These are phyloP conservation scores for Cephalopterus ornatus DNA, from an alignment of 2,113 vertebrate species.

Conservation along the genomic window DNA sequence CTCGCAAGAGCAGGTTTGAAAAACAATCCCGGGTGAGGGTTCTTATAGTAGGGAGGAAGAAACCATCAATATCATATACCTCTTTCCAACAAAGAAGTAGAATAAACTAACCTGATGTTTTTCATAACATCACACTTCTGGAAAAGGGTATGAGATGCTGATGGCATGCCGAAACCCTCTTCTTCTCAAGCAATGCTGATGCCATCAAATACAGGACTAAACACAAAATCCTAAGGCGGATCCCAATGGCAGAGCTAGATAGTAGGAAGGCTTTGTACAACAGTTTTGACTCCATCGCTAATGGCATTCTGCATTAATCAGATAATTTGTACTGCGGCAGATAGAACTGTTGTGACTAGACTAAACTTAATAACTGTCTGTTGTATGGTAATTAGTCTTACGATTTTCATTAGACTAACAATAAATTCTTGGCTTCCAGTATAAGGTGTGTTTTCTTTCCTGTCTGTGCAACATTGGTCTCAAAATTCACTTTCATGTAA, in stretches of 20 bases:
- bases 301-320: neutral
- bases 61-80: neutral
- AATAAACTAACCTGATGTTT: too few relatives aligned
- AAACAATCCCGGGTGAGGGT: neutral
- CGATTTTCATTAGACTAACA: neutral
- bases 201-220: neutral
- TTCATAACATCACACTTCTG: neutral
- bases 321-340: neutral
- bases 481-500: neutral
- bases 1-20: rapidly evolving
- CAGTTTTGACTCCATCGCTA: neutral
- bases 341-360: neutral
- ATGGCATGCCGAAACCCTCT: neutral
- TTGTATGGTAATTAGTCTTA: neutral
- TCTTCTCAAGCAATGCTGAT: neutral
- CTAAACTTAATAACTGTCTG: neutral
- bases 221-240: neutral
- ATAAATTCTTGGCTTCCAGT: neutral
- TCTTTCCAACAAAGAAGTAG: neutral
- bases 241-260: neutral
- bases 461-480: neutral
- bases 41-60: neutral
- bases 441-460: neutral
- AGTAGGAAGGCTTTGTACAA: neutral
- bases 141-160: neutral